Percentiles rank a stretch among this genome's conserved stretches.
Conservation (phyloP, 2,888 invertebrate species). For the Mimumesa dahlbomi region DNA sequence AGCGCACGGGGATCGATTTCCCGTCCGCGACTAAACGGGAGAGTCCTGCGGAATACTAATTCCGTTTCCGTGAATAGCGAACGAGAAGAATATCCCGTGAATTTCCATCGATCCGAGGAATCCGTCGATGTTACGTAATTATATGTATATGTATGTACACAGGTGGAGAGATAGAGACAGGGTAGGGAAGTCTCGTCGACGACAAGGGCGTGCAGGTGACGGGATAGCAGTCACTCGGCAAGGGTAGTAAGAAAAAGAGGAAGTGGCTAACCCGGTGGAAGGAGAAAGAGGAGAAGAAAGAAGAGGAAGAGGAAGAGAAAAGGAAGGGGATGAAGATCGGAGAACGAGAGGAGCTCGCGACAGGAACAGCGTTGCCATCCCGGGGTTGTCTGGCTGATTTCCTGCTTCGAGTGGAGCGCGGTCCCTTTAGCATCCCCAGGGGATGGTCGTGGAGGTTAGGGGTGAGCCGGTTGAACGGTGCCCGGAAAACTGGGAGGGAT, state of each 20-base stretch:
- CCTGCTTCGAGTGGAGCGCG: slow-evolving; percentile 62
- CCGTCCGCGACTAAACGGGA: neutral
- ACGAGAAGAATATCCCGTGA: too few species aligned
- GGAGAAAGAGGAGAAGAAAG: neutral
- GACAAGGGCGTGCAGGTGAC: neutral
- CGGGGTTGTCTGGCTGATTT: slow-evolving; percentile 71
- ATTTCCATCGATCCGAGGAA: too few species aligned
- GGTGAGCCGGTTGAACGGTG: slow-evolving; percentile 64
- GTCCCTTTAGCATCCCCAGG: slow-evolving; percentile 69
- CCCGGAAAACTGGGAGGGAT: slow-evolving; percentile 54
- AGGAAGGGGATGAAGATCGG: slow-evolving; percentile 13
- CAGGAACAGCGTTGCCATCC: slow-evolving; percentile 71
- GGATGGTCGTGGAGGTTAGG: slow-evolving; percentile 31
- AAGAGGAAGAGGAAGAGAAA: slow-evolving; percentile 12
- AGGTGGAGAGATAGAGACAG: neutral
- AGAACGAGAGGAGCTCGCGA: slow-evolving; percentile 60
- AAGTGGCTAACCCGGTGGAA: neutral
- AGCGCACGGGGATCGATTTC: neutral
- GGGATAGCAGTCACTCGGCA: neutral
- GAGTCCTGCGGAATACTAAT: slow-evolving; percentile 4
- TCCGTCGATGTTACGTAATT: too few species aligned
- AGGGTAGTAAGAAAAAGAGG: neutral
- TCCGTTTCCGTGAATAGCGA: too few species aligned
- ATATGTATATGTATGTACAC: neutral
- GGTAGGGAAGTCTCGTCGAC: neutral